phyloP scores from a whole-genome alignment of 1,140 invertebrate species.

The Diabrotica undecimpunctata region DNA sequence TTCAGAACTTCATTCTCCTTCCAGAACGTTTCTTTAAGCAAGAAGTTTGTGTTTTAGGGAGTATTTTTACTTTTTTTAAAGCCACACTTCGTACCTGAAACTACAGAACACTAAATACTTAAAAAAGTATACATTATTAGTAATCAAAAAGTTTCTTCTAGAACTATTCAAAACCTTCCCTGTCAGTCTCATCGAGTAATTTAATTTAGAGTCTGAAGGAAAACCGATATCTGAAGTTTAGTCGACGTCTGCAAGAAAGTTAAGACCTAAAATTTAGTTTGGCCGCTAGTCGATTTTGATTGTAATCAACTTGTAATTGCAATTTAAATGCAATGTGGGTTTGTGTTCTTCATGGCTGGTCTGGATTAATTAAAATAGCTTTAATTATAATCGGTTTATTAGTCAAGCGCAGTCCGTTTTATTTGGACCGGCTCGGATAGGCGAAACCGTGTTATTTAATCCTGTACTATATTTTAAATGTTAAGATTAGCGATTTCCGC shows the following conservation, averaged over 20 bases:
- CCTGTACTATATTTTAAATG: slow-evolving; percentile 3
- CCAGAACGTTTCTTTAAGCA: no score
- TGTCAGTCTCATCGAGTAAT: not conserved
- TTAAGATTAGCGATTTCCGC: slow-evolving; percentile 2
- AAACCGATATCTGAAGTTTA: slow-evolving; percentile 8
- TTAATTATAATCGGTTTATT: slow-evolving; percentile 27
- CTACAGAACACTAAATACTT: no score
- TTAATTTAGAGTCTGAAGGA: not conserved
- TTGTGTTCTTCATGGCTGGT: slow-evolving; percentile 21
- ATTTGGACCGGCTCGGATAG: slow-evolving; percentile 9
- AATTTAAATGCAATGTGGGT: slow-evolving; percentile 30
- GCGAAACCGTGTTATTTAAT: not conserved
- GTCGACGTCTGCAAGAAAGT: slow-evolving; percentile 20
- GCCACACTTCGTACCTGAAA: no score
- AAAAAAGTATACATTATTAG: not conserved
- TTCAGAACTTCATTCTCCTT: no score
- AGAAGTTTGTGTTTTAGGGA: no score
- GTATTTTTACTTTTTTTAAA: no score
- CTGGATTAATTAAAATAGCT: slow-evolving; percentile 30
- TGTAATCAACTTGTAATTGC: slow-evolving; percentile 35
- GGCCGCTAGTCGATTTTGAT: slow-evolving; percentile 29
- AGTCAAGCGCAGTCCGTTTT: slow-evolving; percentile 17
- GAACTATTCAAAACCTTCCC: not conserved
- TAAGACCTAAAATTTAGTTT: slow-evolving; percentile 5
- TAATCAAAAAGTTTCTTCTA: not conserved